phyloP scores from a whole-genome alignment of 2,797 vertebrate species.

The Crocodylus rhombifer region DNA sequence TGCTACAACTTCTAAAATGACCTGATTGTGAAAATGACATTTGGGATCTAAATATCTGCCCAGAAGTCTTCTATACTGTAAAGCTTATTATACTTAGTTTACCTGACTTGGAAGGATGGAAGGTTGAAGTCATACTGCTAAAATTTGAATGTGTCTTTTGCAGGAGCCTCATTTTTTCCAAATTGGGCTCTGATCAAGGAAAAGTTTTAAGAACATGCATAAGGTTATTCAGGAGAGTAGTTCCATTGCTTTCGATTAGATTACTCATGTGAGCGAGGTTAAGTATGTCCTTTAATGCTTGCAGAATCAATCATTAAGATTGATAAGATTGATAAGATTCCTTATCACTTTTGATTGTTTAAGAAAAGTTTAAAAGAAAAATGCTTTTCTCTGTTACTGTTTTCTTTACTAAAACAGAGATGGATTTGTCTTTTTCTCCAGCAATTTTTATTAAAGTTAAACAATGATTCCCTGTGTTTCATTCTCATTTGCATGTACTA shows the following conservation, averaged over 20 bases:
- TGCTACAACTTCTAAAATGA: neutral
- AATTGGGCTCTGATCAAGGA: neutral
- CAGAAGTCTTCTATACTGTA: neutral
- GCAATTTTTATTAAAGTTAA: constrained; percentile 36
- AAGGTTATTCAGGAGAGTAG: neutral
- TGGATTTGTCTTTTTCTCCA: constrained; percentile 29
- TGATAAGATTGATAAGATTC: neutral
- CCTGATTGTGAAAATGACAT: neutral
- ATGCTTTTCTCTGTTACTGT: constrained; percentile 7
- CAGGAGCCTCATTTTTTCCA: neutral
- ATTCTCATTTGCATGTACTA: constrained; percentile 55
- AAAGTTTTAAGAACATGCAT: neutral
- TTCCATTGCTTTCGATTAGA: neutral
- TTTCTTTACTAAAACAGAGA: constrained; percentile 28
- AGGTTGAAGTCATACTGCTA: neutral
- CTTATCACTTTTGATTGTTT: neutral
- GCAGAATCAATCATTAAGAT: neutral
- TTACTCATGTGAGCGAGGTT: neutral
- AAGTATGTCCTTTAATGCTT: neutral
- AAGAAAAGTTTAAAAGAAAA: neutral
- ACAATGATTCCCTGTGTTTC: constrained; percentile 67
- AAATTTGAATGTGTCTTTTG: neutral
- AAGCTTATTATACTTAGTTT: neutral
- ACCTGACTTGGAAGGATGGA: neutral
- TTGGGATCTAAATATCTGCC: neutral